These are phyloP conservation scores for Cyanoderma ruficeps DNA, from an alignment of 2,113 vertebrate species.

Conservation along the genomic window DNA sequence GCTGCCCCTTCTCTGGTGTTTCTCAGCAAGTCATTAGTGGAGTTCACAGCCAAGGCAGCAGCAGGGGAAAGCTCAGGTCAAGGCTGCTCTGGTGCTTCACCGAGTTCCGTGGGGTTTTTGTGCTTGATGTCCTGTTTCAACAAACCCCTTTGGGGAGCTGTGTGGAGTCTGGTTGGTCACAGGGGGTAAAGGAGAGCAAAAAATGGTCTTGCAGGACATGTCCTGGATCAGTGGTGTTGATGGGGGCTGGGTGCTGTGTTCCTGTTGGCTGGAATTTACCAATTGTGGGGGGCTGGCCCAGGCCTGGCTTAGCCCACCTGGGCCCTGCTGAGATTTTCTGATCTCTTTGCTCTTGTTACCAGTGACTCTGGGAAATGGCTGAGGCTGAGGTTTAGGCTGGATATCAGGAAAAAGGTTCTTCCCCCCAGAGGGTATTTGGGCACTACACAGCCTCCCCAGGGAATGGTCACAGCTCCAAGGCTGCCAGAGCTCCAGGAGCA, in stretches of 20 bases:
- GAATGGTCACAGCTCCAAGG: accelerated
- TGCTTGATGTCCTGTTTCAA: not conserved
- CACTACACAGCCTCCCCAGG: accelerated
- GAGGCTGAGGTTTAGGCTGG: not conserved
- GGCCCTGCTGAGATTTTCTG: not conserved
- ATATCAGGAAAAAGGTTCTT: not conserved
- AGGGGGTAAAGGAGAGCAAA: not conserved
- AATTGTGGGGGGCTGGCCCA: not conserved
- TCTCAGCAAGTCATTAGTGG: not conserved
- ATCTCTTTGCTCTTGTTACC: not conserved
- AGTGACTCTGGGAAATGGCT: not conserved
- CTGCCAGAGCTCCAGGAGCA: not conserved
- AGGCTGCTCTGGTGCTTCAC: not conserved
- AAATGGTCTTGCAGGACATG: not conserved
- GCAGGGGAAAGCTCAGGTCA: not conserved
- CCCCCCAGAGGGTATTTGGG: not conserved
- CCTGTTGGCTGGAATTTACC: accelerated
- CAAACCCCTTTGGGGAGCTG: not conserved
- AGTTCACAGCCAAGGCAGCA: not conserved
- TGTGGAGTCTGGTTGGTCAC: not conserved
- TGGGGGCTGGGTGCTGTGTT: not conserved
- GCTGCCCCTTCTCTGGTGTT: not conserved
- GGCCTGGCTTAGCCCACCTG: accelerated
- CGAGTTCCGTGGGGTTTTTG: not conserved
- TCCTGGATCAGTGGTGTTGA: accelerated